Percentiles rank a stretch among this genome's conserved stretches.
These are phyloP conservation scores for Alloplasta piceator DNA, from an alignment of 2,888 invertebrate species.

Conservation along the genomic window DNA sequence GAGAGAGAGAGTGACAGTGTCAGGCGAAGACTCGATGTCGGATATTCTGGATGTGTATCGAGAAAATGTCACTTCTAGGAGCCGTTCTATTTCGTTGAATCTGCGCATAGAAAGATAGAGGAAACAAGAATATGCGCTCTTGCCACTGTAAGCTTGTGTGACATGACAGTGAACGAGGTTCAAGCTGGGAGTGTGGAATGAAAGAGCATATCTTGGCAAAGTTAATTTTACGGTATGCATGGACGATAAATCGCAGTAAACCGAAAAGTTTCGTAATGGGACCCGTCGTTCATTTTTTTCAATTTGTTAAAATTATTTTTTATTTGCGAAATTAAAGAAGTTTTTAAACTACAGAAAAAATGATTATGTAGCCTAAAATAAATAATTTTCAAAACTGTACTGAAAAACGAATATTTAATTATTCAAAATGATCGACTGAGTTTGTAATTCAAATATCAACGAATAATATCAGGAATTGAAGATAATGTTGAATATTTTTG, in stretches of 20 bases:
- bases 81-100: constrained; percentile 55
- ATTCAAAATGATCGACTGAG: no score
- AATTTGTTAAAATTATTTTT: no score
- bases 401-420: no score
- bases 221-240: constrained; percentile 71
- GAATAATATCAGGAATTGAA: no score
- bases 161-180: constrained; percentile 65
- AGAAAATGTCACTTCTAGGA: constrained; percentile 41
- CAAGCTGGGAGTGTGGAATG: constrained; percentile 55
- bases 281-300: neutral
- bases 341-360: no score
- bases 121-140: neutral
- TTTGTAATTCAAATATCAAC: no score
- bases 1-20: neutral
- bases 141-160: constrained; percentile 36
- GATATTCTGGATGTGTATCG: constrained; percentile 52
- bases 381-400: no score
- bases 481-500: no score
- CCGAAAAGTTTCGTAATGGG: neutral
- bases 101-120: constrained; percentile 11
- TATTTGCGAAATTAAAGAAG: no score
- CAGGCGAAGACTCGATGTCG: constrained; percentile 1
- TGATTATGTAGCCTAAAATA: no score
- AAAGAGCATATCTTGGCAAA: constrained; percentile 60
- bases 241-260: constrained; percentile 46